These are phyloP conservation scores for Agrochola litura DNA, from an alignment of 2,888 invertebrate genomes.

Conservation along the genomic window DNA sequence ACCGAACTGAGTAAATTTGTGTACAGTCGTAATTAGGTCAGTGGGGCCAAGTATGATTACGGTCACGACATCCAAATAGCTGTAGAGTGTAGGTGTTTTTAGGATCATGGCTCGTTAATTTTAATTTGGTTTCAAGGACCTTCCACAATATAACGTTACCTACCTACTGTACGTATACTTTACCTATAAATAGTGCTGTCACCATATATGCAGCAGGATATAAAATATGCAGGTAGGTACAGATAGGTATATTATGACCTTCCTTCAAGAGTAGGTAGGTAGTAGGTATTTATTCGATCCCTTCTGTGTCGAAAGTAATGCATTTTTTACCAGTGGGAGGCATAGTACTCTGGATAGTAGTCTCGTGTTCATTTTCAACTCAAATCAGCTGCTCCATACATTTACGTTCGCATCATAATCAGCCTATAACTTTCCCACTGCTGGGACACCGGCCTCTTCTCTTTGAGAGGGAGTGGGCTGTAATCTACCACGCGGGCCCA, in stretches of 20 bases:
- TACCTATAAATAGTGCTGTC: neutral
- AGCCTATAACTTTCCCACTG: neutral
- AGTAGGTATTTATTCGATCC: neutral
- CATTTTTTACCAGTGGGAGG: neutral
- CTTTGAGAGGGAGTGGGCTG: neutral
- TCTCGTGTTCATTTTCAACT: neutral
- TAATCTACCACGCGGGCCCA: neutral
- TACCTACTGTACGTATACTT: neutral
- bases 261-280: neutral
- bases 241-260: neutral
- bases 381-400: neutral
- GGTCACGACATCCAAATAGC: constrained; percentile 41
- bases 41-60: constrained; percentile 40
- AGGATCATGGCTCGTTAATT: constrained; percentile 28
- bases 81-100: constrained; percentile 36
- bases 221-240: neutral
- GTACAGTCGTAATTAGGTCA: constrained; percentile 38
- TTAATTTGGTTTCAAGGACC: constrained; percentile 39
- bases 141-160: constrained; percentile 1
- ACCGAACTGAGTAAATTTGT: constrained; percentile 19
- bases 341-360: neutral
- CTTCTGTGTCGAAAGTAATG: neutral
- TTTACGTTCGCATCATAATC: neutral
- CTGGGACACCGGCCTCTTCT: neutral
- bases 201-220: neutral